Conservation (phyloP, 1,140 invertebrate genomes). For the Trypoxylus dichotomus region DNA sequence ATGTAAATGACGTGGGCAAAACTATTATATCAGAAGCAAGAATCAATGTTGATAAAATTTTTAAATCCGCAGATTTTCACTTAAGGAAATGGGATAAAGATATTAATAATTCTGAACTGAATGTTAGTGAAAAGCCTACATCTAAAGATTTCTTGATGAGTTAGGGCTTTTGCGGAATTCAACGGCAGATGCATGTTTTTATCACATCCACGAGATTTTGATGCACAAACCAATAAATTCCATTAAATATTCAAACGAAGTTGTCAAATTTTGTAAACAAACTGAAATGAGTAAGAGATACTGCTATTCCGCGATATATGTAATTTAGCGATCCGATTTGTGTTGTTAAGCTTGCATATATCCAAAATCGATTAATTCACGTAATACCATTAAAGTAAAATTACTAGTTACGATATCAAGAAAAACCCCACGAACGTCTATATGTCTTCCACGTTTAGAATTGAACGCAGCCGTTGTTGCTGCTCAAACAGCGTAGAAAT, state of each 20-base stretch:
- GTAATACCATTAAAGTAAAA: not conserved
- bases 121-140: not conserved
- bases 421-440: not conserved
- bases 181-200: not conserved
- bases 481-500: too few species aligned
- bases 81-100: not conserved
- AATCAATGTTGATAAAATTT: not conserved
- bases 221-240: not conserved
- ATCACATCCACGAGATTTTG: not conserved
- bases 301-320: not conserved
- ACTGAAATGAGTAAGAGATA: not conserved
- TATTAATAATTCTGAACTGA: not conserved
- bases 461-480: not conserved
- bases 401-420: not conserved
- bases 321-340: not conserved
- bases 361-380: not conserved
- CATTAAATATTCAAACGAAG: not conserved
- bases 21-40: not conserved
- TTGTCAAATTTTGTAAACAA: not conserved
- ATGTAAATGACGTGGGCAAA: not conserved
- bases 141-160: not conserved
- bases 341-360: not conserved
- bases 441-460: not conserved
- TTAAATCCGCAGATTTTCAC: not conserved
- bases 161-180: not conserved